phyloP scores from a whole-genome alignment of 2,888 invertebrate genomes.

The Linnaemya vulpina region DNA sequence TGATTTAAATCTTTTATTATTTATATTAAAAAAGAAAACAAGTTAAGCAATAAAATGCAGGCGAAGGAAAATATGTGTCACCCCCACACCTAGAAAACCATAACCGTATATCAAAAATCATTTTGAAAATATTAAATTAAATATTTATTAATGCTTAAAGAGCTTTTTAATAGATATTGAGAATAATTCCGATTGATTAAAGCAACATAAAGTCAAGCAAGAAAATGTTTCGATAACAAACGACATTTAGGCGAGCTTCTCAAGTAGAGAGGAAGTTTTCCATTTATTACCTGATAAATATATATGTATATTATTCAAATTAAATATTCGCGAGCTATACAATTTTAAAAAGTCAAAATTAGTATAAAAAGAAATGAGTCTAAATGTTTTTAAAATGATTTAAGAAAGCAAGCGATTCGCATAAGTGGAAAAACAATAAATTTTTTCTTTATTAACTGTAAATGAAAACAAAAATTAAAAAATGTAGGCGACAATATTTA shows the following conservation, averaged over 20 bases:
- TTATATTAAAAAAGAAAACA: conserved; percentile 10
- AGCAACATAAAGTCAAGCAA: background rate
- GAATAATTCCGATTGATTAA: conserved; percentile 17
- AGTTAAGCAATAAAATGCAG: background rate
- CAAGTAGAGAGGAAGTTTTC: too few relatives aligned
- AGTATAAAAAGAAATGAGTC: too few relatives aligned
- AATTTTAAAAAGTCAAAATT: too few relatives aligned
- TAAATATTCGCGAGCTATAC: too few relatives aligned
- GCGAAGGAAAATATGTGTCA: conserved; percentile 60
- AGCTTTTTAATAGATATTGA: conserved; percentile 8
- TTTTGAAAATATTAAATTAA: conserved; percentile 49
- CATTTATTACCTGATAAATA: too few relatives aligned
- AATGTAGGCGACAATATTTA: too few relatives aligned
- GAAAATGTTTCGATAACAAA: background rate
- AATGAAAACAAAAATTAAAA: too few relatives aligned
- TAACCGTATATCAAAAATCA: conserved; percentile 16
- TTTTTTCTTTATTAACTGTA: too few relatives aligned
- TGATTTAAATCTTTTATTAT: conserved; percentile 55
- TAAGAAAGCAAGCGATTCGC: too few relatives aligned
- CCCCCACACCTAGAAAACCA: conserved; percentile 67
- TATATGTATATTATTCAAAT: too few relatives aligned
- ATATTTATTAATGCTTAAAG: conserved; percentile 48
- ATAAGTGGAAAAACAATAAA: too few relatives aligned
- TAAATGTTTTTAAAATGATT: too few relatives aligned
- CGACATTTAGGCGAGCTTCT: background rate